These are phyloP conservation scores for Eupithecia insigniata DNA, from an alignment of 2,888 invertebrate genomes.

Conservation along the genomic window DNA sequence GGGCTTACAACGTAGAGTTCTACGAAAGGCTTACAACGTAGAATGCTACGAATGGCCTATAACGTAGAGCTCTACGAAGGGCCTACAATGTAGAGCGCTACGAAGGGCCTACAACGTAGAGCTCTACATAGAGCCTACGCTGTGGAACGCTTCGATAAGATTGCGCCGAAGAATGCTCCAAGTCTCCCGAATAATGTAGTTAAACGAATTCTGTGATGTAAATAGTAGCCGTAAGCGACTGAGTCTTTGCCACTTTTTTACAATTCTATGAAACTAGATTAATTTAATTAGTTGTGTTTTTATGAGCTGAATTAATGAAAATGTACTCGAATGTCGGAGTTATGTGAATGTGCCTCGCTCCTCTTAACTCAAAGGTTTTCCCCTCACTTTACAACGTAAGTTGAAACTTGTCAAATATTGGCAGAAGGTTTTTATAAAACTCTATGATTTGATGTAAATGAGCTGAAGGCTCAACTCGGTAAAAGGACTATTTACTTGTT, in stretches of 20 bases:
- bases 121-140: neutral
- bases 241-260: slow-evolving; percentile 83
- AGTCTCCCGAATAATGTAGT: slow-evolving; percentile 31
- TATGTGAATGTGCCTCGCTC: slow-evolving; percentile 37
- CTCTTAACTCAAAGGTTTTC: neutral
- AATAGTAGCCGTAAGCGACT: slow-evolving; percentile 79
- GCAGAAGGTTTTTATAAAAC: neutral
- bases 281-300: slow-evolving; percentile 46
- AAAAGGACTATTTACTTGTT: neutral
- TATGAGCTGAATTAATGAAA: slow-evolving; percentile 70
- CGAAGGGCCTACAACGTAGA: neutral
- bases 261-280: slow-evolving; percentile 74
- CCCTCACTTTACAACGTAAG: neutral
- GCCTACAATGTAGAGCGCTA: neutral
- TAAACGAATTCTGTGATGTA: slow-evolving; percentile 66
- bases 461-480: neutral
- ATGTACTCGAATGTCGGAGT: slow-evolving; percentile 65
- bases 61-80: neutral
- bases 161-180: neutral
- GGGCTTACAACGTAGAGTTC: neutral
- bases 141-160: neutral
- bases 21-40: neutral
- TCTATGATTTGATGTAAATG: neutral
- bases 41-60: no score
- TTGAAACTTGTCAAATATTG: neutral